A percentile compares a stretch with the other conserved stretches of the same genome.
These are phyloP conservation scores for Rhynchopsitta pachyrhyncha DNA, from an alignment of 2,113 vertebrate genomes.

Conservation along the genomic window DNA sequence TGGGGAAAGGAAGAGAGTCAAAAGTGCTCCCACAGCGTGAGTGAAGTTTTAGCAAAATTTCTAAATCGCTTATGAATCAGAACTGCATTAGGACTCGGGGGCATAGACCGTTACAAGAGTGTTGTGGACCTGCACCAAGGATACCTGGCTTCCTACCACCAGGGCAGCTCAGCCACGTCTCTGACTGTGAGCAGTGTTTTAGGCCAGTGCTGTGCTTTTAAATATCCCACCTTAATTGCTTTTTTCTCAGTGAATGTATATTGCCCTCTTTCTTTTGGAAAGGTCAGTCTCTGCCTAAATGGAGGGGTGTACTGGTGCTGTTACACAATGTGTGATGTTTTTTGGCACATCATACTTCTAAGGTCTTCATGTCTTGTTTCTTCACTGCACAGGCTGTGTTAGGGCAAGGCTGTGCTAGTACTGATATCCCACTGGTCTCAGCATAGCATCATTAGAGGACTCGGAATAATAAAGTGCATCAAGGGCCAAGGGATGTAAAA, in stretches of 20 bases:
- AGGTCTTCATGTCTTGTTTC: background rate
- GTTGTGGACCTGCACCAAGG: background rate
- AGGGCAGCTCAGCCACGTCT: background rate
- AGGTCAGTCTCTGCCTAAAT: background rate
- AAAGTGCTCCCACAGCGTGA: background rate
- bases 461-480: background rate
- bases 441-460: background rate
- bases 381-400: background rate
- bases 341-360: background rate
- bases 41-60: background rate
- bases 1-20: background rate
- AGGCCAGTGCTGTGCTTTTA: background rate
- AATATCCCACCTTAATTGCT: background rate
- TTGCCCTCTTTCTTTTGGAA: background rate
- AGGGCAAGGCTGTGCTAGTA: background rate
- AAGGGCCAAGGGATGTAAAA: background rate
- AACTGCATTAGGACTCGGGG: background rate
- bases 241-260: background rate
- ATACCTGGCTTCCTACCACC: background rate
- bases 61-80: background rate
- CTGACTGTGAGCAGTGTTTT: background rate
- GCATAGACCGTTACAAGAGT: rapidly evolving
- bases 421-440: background rate
- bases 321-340: background rate
- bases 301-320: background rate